These are phyloP conservation scores for Leptinotarsa lineolata DNA, from an alignment of 1,140 invertebrate species.

Conservation along the genomic window DNA sequence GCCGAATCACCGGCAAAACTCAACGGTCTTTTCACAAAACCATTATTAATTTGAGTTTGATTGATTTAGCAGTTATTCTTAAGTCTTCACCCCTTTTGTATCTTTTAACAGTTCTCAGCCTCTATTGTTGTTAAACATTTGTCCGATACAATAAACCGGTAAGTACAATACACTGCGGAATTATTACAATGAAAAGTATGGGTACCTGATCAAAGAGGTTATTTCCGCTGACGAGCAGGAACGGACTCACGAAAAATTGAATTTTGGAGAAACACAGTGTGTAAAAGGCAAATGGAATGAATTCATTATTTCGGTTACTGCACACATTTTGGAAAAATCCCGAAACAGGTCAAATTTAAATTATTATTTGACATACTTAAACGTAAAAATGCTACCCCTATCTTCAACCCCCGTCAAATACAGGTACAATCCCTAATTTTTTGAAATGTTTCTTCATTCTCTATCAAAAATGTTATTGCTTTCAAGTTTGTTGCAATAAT, in stretches of 20 bases:
- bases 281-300: too few species aligned
- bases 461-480: too few species aligned
- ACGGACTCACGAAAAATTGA: neutral
- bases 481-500: too few species aligned
- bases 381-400: too few species aligned
- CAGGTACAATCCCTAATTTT: too few species aligned
- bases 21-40: conserved; percentile 14
- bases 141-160: neutral
- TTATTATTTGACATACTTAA: too few species aligned
- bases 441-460: too few species aligned
- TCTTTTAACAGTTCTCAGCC: conserved; percentile 16
- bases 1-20: neutral
- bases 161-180: conserved; percentile 7
- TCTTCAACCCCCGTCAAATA: too few species aligned
- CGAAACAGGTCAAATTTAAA: too few species aligned
- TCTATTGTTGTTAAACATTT: conserved; percentile 15
- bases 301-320: too few species aligned
- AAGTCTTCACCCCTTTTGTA: conserved; percentile 12
- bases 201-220: neutral
- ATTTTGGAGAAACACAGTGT: too few species aligned
- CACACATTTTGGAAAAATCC: too few species aligned
- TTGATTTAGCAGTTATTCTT: conserved; percentile 7
- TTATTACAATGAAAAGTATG: conserved; percentile 1
- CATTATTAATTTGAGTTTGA: conserved; percentile 23
- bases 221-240: neutral